Base-by-base conservation (phyloP, 1,140 invertebrate genomes). In the Trichonephila clavipes region DNA sequence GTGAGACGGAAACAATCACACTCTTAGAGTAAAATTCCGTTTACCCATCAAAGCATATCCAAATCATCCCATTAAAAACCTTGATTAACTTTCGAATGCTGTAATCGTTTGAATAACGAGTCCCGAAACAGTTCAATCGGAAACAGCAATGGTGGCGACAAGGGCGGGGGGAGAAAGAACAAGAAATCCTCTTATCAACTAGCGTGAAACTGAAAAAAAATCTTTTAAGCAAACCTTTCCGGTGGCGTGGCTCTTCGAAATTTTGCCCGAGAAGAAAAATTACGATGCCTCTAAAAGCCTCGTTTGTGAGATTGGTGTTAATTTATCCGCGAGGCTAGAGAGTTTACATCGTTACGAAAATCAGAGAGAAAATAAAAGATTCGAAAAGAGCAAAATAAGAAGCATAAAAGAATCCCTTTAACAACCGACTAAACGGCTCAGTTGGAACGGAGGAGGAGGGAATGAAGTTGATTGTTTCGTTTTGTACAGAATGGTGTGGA, bases 401-500 rank as follows among this genome's bases (percentile, higher is more conserved):
- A 12, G 2, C n/a, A 83, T 59, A 58, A 83, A 58, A 51, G 82
- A 83, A 59, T 19, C 34, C 2, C 28, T 40, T 34, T 40, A 77
- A 77, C 34, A 77, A 28, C 34, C 66, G 7, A 12, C 44, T 83
- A 83, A 83, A 83, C 44, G 82, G 82, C 51, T 83, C 51, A 21
- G 82, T 58, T 58, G 82, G 58, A 83, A 82, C 24, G 6, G 51
- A 5, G 12, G 83, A 58, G 12, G 83, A 58, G 19, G 61, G 61
- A 66, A 88, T 40, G 19, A 44, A 66, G 86, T 88, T 88, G 86
- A 88, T 88, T 88, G 24, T 64, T 88, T 66, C 51, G 62, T 69
- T 69, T 69, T 28, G n/a, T 69, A n/a, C n/a, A 12, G 10, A 24
- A 12, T 7, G 19, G 51, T 14, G 58, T 16, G 28, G 16, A 34